Evolutionary conservation across 2,113 vertebrate species (phyloP).

Genomic region (Sylvilagus bachmani): DNA sequence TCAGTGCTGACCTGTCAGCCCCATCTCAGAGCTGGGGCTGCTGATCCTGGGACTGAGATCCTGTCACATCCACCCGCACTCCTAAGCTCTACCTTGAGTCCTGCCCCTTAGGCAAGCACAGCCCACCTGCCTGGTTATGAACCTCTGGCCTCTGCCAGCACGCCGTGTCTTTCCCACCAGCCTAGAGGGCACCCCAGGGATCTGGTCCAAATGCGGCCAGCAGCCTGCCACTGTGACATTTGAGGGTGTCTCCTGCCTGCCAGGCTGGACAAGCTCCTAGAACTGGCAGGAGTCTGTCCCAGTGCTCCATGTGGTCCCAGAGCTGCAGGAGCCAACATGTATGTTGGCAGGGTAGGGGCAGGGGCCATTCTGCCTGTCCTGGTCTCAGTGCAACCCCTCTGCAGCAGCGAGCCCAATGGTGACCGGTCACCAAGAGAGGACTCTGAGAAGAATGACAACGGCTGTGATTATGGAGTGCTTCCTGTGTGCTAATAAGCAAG

Average conservation of each 20-base stretch:
- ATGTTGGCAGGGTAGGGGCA: too few relatives aligned
- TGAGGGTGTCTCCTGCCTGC: not conserved
- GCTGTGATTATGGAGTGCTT: accelerated
- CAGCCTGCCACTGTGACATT: not conserved
- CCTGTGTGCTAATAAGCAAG: not conserved
- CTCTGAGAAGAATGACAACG: not conserved
- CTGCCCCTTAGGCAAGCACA: not conserved
- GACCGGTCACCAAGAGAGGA: not conserved
- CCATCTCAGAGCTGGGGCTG: not conserved
- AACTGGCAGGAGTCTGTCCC: not conserved
- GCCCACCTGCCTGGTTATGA: too few relatives aligned
- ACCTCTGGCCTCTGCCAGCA: not conserved
- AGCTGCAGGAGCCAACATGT: not conserved
- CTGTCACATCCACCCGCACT: not conserved
- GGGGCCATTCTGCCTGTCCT: not conserved
- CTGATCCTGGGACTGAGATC: not conserved
- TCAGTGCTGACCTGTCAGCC: not conserved
- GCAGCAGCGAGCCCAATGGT: accelerated
- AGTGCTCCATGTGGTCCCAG: not conserved
- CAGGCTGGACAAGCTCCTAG: not conserved
- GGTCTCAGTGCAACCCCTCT: not conserved
- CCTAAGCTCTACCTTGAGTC: not conserved
- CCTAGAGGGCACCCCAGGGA: not conserved
- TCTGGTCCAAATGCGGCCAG: not conserved
- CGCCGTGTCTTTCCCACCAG: not conserved